phyloP scores from a whole-genome alignment of 2,113 vertebrate species.

The Mustela nigripes region DNA sequence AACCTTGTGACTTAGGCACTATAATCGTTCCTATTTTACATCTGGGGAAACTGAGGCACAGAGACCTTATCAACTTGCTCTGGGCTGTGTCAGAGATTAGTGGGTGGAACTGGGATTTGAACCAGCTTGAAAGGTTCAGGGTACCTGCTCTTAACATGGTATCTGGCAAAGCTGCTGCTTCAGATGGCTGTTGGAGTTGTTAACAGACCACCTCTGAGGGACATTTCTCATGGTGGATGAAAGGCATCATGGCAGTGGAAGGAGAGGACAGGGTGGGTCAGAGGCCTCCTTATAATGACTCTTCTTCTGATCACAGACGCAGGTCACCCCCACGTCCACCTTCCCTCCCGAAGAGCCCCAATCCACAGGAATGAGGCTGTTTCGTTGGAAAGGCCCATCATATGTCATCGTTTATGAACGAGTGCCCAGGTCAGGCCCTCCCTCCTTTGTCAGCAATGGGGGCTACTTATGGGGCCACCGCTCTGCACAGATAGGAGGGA shows the following conservation, averaged over 20 bases:
- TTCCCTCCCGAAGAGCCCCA: not conserved
- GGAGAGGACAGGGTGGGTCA: not conserved
- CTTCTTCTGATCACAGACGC: not conserved
- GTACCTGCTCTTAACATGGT: not conserved
- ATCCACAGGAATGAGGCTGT: not conserved
- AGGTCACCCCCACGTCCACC: fast-evolving
- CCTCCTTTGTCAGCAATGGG: not conserved
- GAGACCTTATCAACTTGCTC: not conserved
- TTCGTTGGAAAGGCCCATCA: not conserved
- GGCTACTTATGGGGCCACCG: not conserved
- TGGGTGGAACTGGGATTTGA: not conserved
- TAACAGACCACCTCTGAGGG: fast-evolving
- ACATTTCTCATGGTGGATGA: not conserved
- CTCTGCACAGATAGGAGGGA: constrained; percentile 15
- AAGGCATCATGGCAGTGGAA: fast-evolving
- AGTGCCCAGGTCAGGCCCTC: not conserved
- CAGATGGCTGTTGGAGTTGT: not conserved
- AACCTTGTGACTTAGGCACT: not conserved
- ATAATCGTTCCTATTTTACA: not conserved
- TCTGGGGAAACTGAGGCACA: not conserved
- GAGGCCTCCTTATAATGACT: not conserved
- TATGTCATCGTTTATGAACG: not conserved
- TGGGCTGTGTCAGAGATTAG: not conserved
- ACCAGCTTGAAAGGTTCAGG: not conserved
- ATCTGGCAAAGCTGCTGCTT: not conserved